phyloP scores from a whole-genome alignment of 2,888 invertebrate species.

The Hermodice carunculata region DNA sequence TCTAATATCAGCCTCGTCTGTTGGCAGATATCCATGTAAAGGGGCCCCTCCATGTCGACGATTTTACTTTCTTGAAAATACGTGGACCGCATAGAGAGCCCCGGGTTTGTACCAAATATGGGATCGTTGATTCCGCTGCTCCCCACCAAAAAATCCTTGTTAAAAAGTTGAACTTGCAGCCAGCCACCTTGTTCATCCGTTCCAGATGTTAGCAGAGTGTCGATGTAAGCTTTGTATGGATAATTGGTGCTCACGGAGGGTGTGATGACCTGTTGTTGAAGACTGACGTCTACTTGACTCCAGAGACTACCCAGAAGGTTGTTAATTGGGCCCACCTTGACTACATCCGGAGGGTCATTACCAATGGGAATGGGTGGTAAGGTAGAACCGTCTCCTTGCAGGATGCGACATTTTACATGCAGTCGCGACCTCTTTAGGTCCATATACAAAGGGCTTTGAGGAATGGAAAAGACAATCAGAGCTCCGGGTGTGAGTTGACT shows the following conservation, averaged over 20 bases:
- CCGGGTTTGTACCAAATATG: not conserved
- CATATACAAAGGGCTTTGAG: too few species aligned
- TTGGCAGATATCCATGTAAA: not conserved
- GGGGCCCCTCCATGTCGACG: not conserved
- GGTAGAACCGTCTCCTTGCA: too few species aligned
- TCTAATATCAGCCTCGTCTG: not conserved
- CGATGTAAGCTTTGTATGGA: slow-evolving; percentile 1
- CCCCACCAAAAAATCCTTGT: too few species aligned
- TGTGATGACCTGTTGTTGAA: not conserved
- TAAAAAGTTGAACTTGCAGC: not conserved
- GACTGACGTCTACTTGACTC: not conserved
- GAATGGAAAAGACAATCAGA: too few species aligned
- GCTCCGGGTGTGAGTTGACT: too few species aligned
- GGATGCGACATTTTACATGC: too few species aligned
- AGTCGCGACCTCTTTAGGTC: too few species aligned
- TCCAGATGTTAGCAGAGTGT: slow-evolving; percentile 4
- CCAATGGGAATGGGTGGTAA: too few species aligned
- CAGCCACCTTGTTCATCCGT: too few species aligned
- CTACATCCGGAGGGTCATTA: not conserved
- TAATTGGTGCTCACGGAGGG: not conserved
- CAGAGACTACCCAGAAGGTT: not conserved
- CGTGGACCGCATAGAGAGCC: not conserved
- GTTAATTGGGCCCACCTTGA: not conserved
- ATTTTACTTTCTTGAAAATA: not conserved
- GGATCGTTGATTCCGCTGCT: too few species aligned